Evolutionary conservation across 2,888 invertebrate species (phyloP), one percentile per base, ranked within the genome.

Genomic region (Pediacus dermestoides): DNA sequence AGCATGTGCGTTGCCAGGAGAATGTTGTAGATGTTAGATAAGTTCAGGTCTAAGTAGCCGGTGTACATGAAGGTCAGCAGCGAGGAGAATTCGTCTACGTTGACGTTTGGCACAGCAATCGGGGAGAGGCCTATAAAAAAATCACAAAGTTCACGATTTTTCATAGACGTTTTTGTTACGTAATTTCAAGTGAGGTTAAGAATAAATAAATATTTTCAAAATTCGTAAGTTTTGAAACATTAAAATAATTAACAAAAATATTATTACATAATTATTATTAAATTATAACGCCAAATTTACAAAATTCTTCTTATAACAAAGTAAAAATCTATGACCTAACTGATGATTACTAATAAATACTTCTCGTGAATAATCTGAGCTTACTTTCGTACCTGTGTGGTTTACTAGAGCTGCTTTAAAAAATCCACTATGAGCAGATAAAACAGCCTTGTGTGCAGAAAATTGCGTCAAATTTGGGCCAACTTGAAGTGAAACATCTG

Each of bases 31-130:
- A 85, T 82, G 66, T 85, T 85, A 39, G 79, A 76, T 45, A 78
- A 69, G 48, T 78, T 82, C 14, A 85, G 70, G 57, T 83, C 82
- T 55, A 85, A 66, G 50, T 77, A 80, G 12, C 85, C 85, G 3
- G 84, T 83, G 66, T 85, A 84, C 82, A 85, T 84, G 70, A 82
- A 85, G 12, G 81, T 80, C 18, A 85, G 67, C 3, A 85, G 67
- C 1, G 81, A 79, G 0, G 81, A 80, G 62, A 85, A 85, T 43
- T 77, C 75, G 53, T 78, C 76, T 1, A 76, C 70, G 41, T 75
- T 76, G 2, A 78, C 71, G 60, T 77, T 78, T 38, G 75, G 73
- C 26, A 78, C 68, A 40, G 69, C 69, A 15, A 78, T 67, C 16
- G 72, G 67, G 6, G 58, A 49, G 4, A 53, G 41, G 34, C 62